Conservation (phyloP, 1,140 invertebrate genomes). For the Polypedilum pembai region DNA sequence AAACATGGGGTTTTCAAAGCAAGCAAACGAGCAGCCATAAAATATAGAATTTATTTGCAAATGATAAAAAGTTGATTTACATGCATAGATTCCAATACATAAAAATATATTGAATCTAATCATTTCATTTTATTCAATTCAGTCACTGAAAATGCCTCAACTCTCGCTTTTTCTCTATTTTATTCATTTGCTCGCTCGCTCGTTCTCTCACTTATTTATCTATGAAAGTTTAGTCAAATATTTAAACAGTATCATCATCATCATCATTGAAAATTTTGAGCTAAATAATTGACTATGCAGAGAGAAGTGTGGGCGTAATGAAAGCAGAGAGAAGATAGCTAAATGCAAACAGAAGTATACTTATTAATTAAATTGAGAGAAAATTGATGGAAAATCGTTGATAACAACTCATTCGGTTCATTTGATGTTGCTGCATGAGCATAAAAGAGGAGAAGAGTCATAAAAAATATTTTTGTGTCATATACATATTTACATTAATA, state of each 20-base stretch:
- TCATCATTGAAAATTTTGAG: neutral
- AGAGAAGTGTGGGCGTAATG: neutral
- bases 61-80: conserved; percentile 16
- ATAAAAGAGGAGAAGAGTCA: no score
- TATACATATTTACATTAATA: no score
- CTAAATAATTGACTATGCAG: neutral
- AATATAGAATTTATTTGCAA: conserved; percentile 19
- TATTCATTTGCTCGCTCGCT: no score
- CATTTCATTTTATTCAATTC: neutral
- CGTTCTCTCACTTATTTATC: neutral
- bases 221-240: neutral
- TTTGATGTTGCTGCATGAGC: no score
- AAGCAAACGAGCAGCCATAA: neutral
- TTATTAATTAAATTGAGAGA: conserved; percentile 13
- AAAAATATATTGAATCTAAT: neutral
- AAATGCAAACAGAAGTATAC: neutral
- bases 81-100: neutral
- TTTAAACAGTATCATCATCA: conserved; percentile 18
- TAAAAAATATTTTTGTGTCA: no score
- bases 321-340: neutral
- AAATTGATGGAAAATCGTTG: neutral
- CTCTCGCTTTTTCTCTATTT: neutral
- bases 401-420: neutral
- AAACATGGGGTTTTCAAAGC: neutral
- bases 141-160: no score